Conservation (phyloP, 2,797 vertebrate genomes). For the Peromyscus attwateri region DNA sequence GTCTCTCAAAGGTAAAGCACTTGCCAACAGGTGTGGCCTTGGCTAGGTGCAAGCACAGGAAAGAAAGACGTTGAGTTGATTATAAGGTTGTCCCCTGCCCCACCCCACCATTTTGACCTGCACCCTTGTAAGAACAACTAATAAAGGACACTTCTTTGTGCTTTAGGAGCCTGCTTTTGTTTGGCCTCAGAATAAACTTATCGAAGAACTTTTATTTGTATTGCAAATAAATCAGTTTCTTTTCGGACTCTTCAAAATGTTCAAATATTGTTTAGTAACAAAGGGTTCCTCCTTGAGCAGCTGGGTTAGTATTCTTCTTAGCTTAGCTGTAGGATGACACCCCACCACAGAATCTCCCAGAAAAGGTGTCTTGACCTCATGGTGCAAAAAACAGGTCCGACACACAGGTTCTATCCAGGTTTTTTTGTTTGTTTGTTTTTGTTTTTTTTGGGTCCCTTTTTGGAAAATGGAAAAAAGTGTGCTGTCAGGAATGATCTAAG, state of each 20-base stretch:
- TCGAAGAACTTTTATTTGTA: not conserved
- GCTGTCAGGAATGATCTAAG: not conserved
- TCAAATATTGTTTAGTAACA: not conserved
- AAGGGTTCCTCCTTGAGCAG: not conserved
- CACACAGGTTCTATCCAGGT: not conserved
- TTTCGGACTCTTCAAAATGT: not conserved
- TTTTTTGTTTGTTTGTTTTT: not conserved
- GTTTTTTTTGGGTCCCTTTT: not conserved
- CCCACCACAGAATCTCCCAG: not conserved
- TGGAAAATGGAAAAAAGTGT: not conserved
- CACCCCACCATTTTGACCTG: not conserved
- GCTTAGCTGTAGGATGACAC: not conserved
- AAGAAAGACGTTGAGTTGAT: not conserved
- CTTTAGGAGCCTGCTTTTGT: constrained; percentile 21
- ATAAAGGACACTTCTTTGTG: not conserved
- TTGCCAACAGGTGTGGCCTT: not conserved
- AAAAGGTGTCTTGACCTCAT: not conserved
- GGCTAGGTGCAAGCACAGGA: not conserved
- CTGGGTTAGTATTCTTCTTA: not conserved
- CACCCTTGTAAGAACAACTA: not conserved
- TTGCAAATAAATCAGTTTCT: constrained; percentile 23
- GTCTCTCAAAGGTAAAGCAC: not conserved
- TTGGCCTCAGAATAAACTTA: constrained; percentile 10
- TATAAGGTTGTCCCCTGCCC: not conserved
- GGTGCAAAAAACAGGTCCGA: not conserved